A percentile compares a stretch with the other conserved stretches of the same genome.
Conservation (phyloP, 2,113 vertebrate species). For the Otolemur garnettii region DNA sequence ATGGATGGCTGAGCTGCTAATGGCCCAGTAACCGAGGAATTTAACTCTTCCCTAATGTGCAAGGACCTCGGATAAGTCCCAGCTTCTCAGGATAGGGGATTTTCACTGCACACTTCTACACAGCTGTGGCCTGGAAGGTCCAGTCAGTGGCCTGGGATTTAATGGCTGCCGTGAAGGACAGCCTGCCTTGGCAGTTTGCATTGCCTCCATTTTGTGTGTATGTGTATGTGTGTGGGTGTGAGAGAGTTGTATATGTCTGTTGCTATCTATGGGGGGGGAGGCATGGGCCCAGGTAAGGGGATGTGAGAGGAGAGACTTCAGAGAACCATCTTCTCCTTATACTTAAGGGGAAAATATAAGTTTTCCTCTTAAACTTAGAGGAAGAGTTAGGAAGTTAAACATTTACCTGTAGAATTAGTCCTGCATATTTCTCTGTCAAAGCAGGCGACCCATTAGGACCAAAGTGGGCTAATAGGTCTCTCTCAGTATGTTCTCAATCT, state of each 20-base stretch:
- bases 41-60: conserved; percentile 77
- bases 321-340: background rate
- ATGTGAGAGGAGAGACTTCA: background rate
- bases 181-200: background rate
- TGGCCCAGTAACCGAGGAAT: conserved; percentile 86
- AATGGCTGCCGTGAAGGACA: background rate
- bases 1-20: conserved; percentile 85
- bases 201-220: background rate
- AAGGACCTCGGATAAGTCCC: background rate
- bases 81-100: background rate
- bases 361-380: conserved; percentile 10
- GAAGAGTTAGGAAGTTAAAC: background rate
- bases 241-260: background rate
- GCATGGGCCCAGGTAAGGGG: background rate
- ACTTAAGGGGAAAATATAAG: background rate
- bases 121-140: background rate
- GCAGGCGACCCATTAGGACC: background rate
- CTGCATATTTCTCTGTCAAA: background rate
- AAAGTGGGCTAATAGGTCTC: background rate
- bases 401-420: background rate
- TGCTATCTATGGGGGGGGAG: background rate
- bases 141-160: background rate
- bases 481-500: background rate
- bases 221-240: too few species aligned
- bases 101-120: background rate